phyloP scores from a whole-genome alignment of 2,888 invertebrate species.

The Cylindroiulus punctatus region DNA sequence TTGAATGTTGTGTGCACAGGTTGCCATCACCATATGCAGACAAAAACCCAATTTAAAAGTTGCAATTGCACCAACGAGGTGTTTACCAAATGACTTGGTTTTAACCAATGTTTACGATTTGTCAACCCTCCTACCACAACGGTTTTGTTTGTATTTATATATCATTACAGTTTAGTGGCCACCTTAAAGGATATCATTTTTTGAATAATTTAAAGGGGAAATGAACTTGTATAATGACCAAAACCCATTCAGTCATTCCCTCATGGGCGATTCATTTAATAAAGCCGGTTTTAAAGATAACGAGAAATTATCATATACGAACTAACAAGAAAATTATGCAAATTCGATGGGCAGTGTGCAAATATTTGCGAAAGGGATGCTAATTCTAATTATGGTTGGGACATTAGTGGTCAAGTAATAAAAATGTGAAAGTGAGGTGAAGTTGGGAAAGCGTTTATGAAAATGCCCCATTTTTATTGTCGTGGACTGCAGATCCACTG shows the following conservation, averaged over 20 bases:
- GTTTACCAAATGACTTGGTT: background rate
- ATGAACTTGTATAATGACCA: constrained; percentile 41
- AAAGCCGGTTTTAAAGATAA: constrained; percentile 39
- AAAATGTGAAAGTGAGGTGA: background rate
- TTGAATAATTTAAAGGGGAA: constrained; percentile 45
- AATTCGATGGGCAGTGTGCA: constrained; percentile 45
- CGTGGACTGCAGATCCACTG: background rate
- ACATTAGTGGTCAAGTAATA: constrained; percentile 41
- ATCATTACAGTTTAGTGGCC: constrained; percentile 43
- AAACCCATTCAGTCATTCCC: constrained; percentile 39
- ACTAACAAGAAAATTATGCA: constrained; percentile 44
- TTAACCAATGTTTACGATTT: constrained; percentile 31
- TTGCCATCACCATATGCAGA: no score
- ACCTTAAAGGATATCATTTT: constrained; percentile 33
- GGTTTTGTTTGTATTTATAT: constrained; percentile 40
- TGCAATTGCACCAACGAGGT: background rate
- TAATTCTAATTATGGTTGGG: constrained; percentile 43
- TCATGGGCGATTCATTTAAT: constrained; percentile 40
- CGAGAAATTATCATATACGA: constrained; percentile 40
- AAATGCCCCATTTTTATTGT: background rate
- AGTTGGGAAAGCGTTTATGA: background rate
- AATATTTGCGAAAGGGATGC: constrained; percentile 39
- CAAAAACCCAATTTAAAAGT: no score
- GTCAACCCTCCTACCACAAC: constrained; percentile 8
- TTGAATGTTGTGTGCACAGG: no score